Evolutionary conservation across 2,888 invertebrate genomes (phyloP), one percentile per base, ranked within the genome.

Genomic region (Idaea dimidiata): DNA sequence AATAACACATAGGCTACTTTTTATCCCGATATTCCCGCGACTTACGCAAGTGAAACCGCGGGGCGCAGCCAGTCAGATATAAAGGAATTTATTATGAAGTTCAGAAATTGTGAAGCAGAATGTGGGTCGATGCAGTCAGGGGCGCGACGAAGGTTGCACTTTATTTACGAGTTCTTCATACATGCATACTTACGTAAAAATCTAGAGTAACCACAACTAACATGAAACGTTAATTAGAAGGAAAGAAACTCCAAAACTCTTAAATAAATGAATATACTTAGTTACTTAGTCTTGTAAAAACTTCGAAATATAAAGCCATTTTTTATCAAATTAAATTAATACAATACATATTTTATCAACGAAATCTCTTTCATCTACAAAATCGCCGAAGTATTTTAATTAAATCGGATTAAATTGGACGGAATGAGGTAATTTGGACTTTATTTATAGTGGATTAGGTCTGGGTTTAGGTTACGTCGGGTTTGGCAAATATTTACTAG

Each of bases 81-180:
- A 3, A 3, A 24, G 3, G 10, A 10, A 43, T 43, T 3, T 10
- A 43, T 43, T 43, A 43, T 56, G 16, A 14, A 56, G 56, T 54
- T 14, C 14, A 56, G 17, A 66, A 77, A 43, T 14, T 79, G 80
- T 78, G 80, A 73, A 71, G 73, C 81, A 78, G 84, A 86, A 87
- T 87, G 84, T 83, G 75, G 79, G 86, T 72, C 83, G 73, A 70
- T 74, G 83, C 75, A 82, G 83, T 78, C 76, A 70, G 64, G 66
- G 64, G 61, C 66, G 66, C 62, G 65, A 68, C 67, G 79, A 74
- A 78, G 75, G 75, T 76, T 77, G 72, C 69, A 62, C 59, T 72
- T 72, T 69, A 72, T 61, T 62, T 57, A 68, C 71, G 66, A 68
- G 66, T 70, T 24, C 24, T 24, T 70, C 71, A 73, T 1, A 14